Evolutionary conservation across 1,140 invertebrate species (phyloP).

Genomic region (Bombus pyrosoma): DNA sequence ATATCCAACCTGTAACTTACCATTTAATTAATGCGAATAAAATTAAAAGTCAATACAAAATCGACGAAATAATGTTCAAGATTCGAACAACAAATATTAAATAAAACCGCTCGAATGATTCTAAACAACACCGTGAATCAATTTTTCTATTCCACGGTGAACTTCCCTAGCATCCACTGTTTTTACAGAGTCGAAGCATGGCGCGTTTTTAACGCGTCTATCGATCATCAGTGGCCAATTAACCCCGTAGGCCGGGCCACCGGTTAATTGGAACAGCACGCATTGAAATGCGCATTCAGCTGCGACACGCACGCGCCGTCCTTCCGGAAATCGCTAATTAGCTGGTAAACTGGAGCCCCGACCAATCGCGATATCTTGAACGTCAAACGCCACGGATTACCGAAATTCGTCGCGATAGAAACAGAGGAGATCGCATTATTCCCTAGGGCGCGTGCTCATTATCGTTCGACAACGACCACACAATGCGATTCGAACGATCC

Average conservation of each 20-base stretch:
- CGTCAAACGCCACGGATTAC: slow-evolving; percentile 40
- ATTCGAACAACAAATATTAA: no score
- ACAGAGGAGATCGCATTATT: neutral
- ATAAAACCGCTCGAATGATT: neutral
- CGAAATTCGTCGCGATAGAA: slow-evolving; percentile 7
- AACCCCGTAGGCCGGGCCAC: slow-evolving; percentile 16
- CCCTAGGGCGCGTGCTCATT: neutral
- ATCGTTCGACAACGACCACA: neutral
- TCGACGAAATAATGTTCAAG: no score
- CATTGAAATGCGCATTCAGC: slow-evolving; percentile 25
- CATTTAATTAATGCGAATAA: no score
- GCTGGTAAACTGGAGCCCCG: neutral
- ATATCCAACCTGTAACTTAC: no score
- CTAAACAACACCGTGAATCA: no score
- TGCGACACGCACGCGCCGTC: slow-evolving; percentile 17
- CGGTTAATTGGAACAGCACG: slow-evolving; percentile 43
- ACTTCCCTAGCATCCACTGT: neutral
- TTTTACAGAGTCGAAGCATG: neutral
- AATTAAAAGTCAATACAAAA: no score
- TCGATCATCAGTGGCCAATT: slow-evolving; percentile 47
- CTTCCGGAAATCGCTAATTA: slow-evolving; percentile 47
- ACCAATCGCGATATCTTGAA: slow-evolving; percentile 31
- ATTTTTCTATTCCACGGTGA: no score
- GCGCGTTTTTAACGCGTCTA: slow-evolving; percentile 23
- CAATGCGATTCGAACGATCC: neutral